Base-by-base conservation (phyloP, 2,797 vertebrate genomes). In the Falco peregrinus region DNA sequence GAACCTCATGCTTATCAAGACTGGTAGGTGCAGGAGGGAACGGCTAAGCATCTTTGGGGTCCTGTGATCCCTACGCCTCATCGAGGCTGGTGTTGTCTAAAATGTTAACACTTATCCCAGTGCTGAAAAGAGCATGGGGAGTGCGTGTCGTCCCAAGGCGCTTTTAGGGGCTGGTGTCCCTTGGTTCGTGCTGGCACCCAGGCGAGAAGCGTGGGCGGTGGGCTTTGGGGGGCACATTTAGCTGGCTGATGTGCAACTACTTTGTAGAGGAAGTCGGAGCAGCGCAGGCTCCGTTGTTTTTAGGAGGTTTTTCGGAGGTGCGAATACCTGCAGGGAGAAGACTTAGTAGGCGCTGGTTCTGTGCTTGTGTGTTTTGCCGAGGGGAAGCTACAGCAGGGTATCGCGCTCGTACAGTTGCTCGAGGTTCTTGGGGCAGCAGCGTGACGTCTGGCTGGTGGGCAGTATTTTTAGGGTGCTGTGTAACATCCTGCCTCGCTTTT, bases 121-220 rank as follows among this genome's bases (percentile, higher is more conserved):
- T 1, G 1, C 35, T 22, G 53, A 13, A 26, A 33, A 43, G 20
- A 10, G 43, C 15, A 16, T 1, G 37, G 5, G 39, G 0, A 41
- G 41, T 14, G 4, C 3, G 31, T 26, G 39, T 16, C n/a, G 20
- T 37, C 54, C 37, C 2, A 1, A 29, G 22, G 69, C 1, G 9
- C 10, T 31, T 79, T 43, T 17, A 50, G 59, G 67, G 47, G 28
- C 53, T 64, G 29, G 11, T 24, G 69, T 19, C 53, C 37, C 53
- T 48, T 3, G 2, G 31, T 29, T 35, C 1, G 1, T 29, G 0
- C 14, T 1, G 63, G 16, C 4, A 11, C 39, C 21, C 0, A 0
- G 13, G 37, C 2, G 5, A 41, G 22, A 61, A 61, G 29, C 17
- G 9, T 0, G 3, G 33, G 48, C 2, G 2, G n/a, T 33, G 21